Evolutionary conservation across 2,888 invertebrate species (phyloP).

Genomic region (Caenorhabditis imperialis): DNA sequence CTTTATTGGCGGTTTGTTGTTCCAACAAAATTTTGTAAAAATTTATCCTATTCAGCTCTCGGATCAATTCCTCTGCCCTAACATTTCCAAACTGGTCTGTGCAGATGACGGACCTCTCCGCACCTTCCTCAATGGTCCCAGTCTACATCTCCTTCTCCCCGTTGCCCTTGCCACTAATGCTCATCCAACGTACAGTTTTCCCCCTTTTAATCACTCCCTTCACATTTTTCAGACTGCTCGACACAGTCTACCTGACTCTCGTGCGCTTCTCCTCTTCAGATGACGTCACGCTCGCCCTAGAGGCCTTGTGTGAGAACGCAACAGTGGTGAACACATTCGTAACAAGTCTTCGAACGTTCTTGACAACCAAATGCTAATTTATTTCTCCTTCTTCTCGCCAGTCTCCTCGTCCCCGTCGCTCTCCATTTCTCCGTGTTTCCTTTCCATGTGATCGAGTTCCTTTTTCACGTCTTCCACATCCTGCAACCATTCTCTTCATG

Average conservation of each 20-base stretch:
- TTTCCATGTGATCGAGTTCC: conserved; percentile 58
- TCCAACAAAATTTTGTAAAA: not conserved
- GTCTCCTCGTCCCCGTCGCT: conserved; percentile 13
- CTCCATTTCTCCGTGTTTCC: conserved; percentile 38
- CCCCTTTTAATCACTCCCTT: not conserved
- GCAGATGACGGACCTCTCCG: conserved; percentile 61
- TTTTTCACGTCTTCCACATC: conserved; percentile 61
- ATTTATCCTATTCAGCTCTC: conserved; percentile 69
- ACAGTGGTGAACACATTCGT: conserved; percentile 47
- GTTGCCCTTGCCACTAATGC: conserved; percentile 54
- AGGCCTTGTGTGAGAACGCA: conserved; percentile 49
- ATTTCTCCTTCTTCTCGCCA: conserved; percentile 22
- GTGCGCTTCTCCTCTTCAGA: conserved; percentile 57
- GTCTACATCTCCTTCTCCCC: conserved; percentile 63
- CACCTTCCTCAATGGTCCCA: conserved; percentile 62
- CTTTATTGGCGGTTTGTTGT: conserved; percentile 63
- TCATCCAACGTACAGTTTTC: conserved; percentile 41
- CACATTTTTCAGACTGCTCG: conserved; percentile 53
- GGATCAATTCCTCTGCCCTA: conserved; percentile 71
- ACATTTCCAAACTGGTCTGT: conserved; percentile 61
- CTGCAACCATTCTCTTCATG: conserved; percentile 11
- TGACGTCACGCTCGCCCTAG: conserved; percentile 51
- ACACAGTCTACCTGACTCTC: conserved; percentile 54
- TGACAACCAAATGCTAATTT: conserved; percentile 43
- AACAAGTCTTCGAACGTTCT: conserved; percentile 33